Base-by-base conservation (phyloP, 2,797 vertebrate genomes). In the Macropodus opercularis region DNA sequence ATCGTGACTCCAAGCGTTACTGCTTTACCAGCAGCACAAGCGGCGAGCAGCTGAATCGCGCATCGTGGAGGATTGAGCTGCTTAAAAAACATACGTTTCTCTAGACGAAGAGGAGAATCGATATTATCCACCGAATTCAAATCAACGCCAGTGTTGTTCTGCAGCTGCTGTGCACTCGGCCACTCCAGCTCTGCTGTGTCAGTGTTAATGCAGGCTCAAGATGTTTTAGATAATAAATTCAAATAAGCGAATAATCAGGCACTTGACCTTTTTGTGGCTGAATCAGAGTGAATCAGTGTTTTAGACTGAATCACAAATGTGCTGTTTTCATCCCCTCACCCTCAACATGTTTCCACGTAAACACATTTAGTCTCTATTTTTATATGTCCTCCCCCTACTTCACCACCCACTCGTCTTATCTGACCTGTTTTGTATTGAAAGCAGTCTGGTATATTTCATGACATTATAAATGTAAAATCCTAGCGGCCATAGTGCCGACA, bases 231-330 rank as follows among this genome's bases (percentile, higher is more conserved):
- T 18, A 21, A 18, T 18, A 22, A 61, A 54, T 54, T 71, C 27
- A 64, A 65, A 65, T 49, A 26, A 34, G 38, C 41, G 22, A 24
- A 6, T 39, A 61, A 27, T 50, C 38, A 41, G 34, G 8, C 14
- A 35, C 4, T 35, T 64, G 48, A 63, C 38, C 49, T 74, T 49
- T 39, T 8, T 18, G 5, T 10, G 19, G 40, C 43, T 22, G 62
- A 71, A 54, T 59, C 15, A 29, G 48, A 38, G 44, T 42, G 17
- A 41, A 56, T 26, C 12, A n/a, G 14, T 12, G 27, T 2, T 49
- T 54, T 13, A 36, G 17, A 46, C 22, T 47, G 3, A 42, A 68
- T n/a, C n/a, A n/a, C n/a, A n/a, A n/a, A n/a, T n/a, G n/a, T n/a
- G n/a, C n/a, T n/a, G n/a, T n/a, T n/a, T n/a, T n/a, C n/a, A n/a